phyloP scores from a whole-genome alignment of 2,797 vertebrate species.

The Xiphorhynchus erythropygius region DNA sequence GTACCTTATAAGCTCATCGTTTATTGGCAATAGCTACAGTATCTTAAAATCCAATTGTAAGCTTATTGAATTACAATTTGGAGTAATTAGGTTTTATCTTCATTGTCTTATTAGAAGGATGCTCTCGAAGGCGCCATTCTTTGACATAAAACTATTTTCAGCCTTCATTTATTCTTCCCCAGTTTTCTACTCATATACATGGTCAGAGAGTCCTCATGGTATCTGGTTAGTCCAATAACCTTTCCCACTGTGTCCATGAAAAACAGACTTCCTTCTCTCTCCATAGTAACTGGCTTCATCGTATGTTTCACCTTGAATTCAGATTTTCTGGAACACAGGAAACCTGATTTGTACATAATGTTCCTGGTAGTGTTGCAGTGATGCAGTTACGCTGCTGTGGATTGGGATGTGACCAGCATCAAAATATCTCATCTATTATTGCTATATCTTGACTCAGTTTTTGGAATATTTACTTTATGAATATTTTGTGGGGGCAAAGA shows the following conservation, averaged over 20 bases:
- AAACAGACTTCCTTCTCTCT: neutral
- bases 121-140: neutral
- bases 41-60: neutral
- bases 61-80: neutral
- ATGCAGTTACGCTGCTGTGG: neutral
- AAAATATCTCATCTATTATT: neutral
- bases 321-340: neutral
- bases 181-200: neutral
- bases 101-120: neutral
- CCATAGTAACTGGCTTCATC: neutral
- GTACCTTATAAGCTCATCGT: neutral
- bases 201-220: neutral
- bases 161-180: neutral
- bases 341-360: neutral
- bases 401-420: neutral
- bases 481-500: neutral
- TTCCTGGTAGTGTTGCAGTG: neutral
- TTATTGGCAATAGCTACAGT: neutral
- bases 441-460: neutral
- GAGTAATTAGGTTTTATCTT: neutral
- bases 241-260: neutral
- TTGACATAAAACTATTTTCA: neutral
- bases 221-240: neutral
- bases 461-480: neutral
- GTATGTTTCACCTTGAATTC: neutral